Conservation (phyloP, 2,113 vertebrate species). For the Syngnathus scovelli region DNA sequence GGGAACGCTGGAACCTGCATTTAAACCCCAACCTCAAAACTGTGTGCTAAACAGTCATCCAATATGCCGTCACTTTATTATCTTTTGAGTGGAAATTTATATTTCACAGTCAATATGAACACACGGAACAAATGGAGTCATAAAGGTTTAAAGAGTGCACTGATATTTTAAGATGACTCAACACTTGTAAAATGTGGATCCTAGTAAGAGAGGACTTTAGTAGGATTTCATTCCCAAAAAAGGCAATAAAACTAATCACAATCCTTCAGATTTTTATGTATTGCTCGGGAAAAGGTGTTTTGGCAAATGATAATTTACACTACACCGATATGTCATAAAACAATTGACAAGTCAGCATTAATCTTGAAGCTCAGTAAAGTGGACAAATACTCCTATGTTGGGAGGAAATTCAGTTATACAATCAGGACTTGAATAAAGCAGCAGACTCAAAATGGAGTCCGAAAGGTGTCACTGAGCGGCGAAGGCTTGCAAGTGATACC, state of each 20-base stretch:
- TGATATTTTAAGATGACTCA: slow-evolving; percentile 14
- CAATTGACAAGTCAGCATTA: background rate
- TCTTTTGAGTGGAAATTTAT: slow-evolving; percentile 51
- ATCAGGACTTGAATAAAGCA: too few species aligned
- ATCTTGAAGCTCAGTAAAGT: background rate
- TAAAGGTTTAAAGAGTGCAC: slow-evolving; percentile 16
- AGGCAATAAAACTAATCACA: background rate
- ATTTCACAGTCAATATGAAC: slow-evolving; percentile 46
- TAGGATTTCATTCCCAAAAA: background rate
- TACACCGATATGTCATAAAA: background rate
- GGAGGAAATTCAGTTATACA: background rate
- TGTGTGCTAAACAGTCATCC: background rate
- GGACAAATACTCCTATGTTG: background rate
- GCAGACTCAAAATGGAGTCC: background rate
- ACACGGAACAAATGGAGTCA: slow-evolving; percentile 20
- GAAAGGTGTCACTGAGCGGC: background rate
- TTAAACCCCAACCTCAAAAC: background rate
- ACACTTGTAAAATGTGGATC: background rate
- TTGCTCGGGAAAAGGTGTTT: background rate
- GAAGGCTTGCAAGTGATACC: too few species aligned
- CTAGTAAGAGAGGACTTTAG: background rate
- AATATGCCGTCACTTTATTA: slow-evolving; percentile 44
- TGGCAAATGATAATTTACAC: background rate
- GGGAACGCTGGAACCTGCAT: background rate
- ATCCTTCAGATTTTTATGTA: background rate